A percentile compares a stretch with the other conserved stretches of the same genome.
phyloP scores from a whole-genome alignment of 2,888 invertebrate species.

The Melanophora roralis region DNA sequence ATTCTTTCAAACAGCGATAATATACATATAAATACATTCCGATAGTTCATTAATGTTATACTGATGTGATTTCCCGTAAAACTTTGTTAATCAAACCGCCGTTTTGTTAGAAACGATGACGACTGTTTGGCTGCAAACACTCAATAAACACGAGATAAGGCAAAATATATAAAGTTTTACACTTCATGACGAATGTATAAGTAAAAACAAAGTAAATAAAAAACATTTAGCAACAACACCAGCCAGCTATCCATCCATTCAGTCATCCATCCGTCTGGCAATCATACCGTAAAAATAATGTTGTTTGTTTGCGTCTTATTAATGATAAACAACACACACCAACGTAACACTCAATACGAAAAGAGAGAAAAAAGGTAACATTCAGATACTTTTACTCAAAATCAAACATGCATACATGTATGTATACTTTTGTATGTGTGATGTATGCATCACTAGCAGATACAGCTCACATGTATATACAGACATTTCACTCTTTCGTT shows the following conservation, averaged over 20 bases:
- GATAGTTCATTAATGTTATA: neutral
- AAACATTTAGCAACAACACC: conserved; percentile 54
- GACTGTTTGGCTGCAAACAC: conserved; percentile 62
- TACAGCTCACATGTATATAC: neutral
- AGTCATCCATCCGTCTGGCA: conserved; percentile 32
- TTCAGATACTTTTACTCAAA: conserved; percentile 39
- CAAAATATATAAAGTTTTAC: conserved; percentile 9
- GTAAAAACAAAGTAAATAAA: conserved; percentile 17
- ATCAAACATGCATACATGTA: conserved; percentile 16
- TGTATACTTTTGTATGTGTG: too few relatives aligned
- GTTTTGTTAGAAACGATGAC: conserved; percentile 47
- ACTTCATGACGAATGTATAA: conserved; percentile 14
- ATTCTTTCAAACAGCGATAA: neutral
- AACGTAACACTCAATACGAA: neutral
- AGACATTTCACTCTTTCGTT: conserved; percentile 22
- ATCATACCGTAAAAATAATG: conserved; percentile 48
- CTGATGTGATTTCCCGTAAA: conserved; percentile 7
- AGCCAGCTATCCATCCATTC: conserved; percentile 27
- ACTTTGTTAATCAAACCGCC: conserved; percentile 23
- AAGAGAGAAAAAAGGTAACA: conserved; percentile 50
- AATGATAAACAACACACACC: conserved; percentile 32
- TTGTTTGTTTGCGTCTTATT: conserved; percentile 47
- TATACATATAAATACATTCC: neutral
- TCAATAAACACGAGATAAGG: conserved; percentile 39
- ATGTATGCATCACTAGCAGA: neutral